These are phyloP conservation scores for Clanis bilineata DNA, from an alignment of 2,888 invertebrate species.

Conservation along the genomic window DNA sequence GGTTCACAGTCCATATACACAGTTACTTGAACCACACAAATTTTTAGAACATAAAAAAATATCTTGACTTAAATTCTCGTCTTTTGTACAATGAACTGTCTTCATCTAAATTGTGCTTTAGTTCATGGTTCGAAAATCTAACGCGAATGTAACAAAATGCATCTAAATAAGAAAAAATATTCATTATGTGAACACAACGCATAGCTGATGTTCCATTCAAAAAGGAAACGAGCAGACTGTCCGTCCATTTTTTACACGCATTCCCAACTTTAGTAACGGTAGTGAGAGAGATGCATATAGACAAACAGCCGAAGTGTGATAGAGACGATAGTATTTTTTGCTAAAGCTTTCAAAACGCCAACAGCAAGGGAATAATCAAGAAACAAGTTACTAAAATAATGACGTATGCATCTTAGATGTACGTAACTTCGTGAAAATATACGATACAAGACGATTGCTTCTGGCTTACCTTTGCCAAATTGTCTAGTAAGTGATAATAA, in stretches of 20 bases:
- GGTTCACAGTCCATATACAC: too few relatives aligned
- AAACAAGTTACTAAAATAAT: slow-evolving; percentile 15
- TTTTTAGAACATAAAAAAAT: too few relatives aligned
- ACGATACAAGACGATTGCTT: too few relatives aligned
- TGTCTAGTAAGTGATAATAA: too few relatives aligned
- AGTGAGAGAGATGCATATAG: slow-evolving; percentile 32
- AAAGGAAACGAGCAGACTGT: slow-evolving; percentile 51
- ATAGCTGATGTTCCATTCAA: slow-evolving; percentile 45
- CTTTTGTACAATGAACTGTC: too few relatives aligned
- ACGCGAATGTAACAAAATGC: not conserved
- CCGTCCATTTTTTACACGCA: slow-evolving; percentile 59
- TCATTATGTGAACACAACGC: slow-evolving; percentile 36
- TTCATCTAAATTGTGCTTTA: too few relatives aligned
- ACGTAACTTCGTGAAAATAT: too few relatives aligned
- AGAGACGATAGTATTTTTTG: slow-evolving; percentile 48
- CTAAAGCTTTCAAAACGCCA: slow-evolving; percentile 36
- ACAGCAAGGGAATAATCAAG: slow-evolving; percentile 31
- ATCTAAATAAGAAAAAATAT: slow-evolving; percentile 32
- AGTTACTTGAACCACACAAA: too few relatives aligned
- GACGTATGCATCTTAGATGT: not conserved
- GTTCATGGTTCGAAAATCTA: too few relatives aligned
- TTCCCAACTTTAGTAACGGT: slow-evolving; percentile 64
- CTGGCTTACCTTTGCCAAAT: too few relatives aligned
- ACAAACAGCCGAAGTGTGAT: slow-evolving; percentile 27
- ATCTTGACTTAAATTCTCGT: too few relatives aligned